Base-by-base conservation (phyloP, 2,113 vertebrate species). In the Ophiodon elongatus region DNA sequence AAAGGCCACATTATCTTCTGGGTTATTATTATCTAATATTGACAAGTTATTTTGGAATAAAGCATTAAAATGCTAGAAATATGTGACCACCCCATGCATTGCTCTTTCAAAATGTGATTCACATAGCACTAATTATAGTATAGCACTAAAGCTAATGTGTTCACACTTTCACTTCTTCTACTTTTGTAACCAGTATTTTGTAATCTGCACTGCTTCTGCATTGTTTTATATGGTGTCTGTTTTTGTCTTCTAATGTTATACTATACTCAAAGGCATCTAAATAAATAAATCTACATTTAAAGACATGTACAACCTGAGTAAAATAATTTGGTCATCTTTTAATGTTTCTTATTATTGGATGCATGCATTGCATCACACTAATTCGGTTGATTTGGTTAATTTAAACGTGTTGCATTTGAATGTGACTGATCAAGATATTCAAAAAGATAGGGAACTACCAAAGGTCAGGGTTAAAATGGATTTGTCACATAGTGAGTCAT, bases 131-230 rank as follows among this genome's bases (percentile, higher is more conserved):
- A n/a, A n/a, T n/a, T n/a, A n/a, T n/a, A n/a, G n/a, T n/a, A n/a
- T n/a, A n/a, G n/a, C n/a, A n/a, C n/a, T n/a, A n/a, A n/a, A 27
- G 29, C 15, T 47, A n/a, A 59, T 68, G 6, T 19, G 14, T 33
- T 74, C 75, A 63, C 7, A 13, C 43, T 45, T 14, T 33, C 10
- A 29, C 8, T 45, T 70, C 10, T 23, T 62, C 13, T 27, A 45
- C 8, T 56, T 60, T 6, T 60, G 1, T 8, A 29, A 63, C 4
- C 8, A 31, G 11, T 47, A 6, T 45, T 64, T 39, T 21, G 64
- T 45, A 63, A 84, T 37, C 17, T 54, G 14, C 29, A 10, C 37
- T 50, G 15, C 31, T 71, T 70, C 47, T 57, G 60, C 35, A 43
- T 39, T 25, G 29, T n/a, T 65, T 73, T 15, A 19, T 6, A 39